Percentiles rank a stretch among this genome's conserved stretches.
Conservation (phyloP, 2,888 invertebrate species). For the Phortica magna region DNA sequence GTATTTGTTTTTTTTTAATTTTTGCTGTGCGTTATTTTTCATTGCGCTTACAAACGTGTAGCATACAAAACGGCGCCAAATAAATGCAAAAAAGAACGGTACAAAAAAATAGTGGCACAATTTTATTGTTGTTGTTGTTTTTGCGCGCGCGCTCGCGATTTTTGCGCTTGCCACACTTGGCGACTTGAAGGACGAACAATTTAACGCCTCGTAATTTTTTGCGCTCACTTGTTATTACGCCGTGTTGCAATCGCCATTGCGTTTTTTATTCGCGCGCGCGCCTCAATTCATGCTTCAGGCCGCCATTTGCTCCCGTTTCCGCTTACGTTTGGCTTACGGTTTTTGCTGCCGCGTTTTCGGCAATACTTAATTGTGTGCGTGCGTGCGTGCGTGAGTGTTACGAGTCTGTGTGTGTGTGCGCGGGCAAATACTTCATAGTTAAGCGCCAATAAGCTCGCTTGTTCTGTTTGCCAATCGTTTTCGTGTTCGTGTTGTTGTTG, state of each 20-base stretch:
- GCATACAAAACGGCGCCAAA: background rate
- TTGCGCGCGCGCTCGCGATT: conserved; percentile 13
- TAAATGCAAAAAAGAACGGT: background rate
- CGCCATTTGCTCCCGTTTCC: conserved; percentile 29
- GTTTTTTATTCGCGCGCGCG: background rate
- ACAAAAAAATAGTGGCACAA: conserved; percentile 8
- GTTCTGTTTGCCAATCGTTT: background rate
- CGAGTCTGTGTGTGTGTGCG: conserved; percentile 28
- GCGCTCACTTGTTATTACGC: conserved; percentile 16
- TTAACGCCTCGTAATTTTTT: conserved; percentile 34
- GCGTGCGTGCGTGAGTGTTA: background rate
- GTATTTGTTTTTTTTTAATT: background rate
- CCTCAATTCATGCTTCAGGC: no score
- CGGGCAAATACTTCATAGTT: conserved; percentile 16
- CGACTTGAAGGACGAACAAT: conserved; percentile 28
- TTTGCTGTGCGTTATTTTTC: background rate
- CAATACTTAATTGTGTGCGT: background rate
- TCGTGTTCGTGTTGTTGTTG: background rate
- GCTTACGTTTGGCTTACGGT: background rate
- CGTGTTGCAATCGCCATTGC: background rate
- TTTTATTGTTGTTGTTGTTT: background rate
- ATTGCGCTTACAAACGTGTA: background rate
- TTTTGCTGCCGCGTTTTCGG: background rate
- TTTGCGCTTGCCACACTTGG: background rate
- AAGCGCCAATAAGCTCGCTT: conserved; percentile 9